Conservation (phyloP, 2,797 vertebrate species). For the Lutjanus campechanus region DNA sequence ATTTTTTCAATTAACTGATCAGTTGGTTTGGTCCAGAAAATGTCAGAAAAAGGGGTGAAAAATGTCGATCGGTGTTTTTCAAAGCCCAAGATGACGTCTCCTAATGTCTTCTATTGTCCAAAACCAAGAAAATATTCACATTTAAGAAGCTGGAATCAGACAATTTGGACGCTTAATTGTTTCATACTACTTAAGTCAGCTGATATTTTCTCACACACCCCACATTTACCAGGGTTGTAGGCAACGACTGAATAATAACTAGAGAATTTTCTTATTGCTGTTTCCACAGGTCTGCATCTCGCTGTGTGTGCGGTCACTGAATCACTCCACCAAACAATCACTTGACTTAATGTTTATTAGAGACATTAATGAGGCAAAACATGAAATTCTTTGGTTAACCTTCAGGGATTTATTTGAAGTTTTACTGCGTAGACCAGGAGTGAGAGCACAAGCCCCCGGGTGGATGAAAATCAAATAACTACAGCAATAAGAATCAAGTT, state of each 20-base stretch:
- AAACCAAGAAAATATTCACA: no score
- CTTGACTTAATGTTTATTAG: slow-evolving; percentile 18
- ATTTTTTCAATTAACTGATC: no score
- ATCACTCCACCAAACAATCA: slow-evolving; percentile 21
- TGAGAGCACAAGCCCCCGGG: slow-evolving; percentile 8
- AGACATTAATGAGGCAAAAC: slow-evolving; percentile 25
- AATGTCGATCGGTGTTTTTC: no score
- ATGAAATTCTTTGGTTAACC: slow-evolving; percentile 29
- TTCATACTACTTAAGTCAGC: no score
- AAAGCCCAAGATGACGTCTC: no score
- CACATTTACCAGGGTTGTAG: neutral
- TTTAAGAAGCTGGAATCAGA: no score
- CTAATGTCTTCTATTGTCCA: no score
- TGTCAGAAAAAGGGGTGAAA: no score
- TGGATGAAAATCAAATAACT: slow-evolving; percentile 15
- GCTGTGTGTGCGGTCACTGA: neutral
- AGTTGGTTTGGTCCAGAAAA: no score
- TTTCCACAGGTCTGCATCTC: slow-evolving; percentile 4
- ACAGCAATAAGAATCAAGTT: slow-evolving; percentile 22
- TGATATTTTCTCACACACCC: no score
- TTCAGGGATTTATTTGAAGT: slow-evolving; percentile 27
- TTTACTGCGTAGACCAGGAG: slow-evolving; percentile 2
- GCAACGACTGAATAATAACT: neutral
- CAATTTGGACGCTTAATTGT: no score
- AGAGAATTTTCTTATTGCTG: neutral